Evolutionary conservation across 2,888 invertebrate species (phyloP).

Genomic region (Oscheius myriophilus): DNA sequence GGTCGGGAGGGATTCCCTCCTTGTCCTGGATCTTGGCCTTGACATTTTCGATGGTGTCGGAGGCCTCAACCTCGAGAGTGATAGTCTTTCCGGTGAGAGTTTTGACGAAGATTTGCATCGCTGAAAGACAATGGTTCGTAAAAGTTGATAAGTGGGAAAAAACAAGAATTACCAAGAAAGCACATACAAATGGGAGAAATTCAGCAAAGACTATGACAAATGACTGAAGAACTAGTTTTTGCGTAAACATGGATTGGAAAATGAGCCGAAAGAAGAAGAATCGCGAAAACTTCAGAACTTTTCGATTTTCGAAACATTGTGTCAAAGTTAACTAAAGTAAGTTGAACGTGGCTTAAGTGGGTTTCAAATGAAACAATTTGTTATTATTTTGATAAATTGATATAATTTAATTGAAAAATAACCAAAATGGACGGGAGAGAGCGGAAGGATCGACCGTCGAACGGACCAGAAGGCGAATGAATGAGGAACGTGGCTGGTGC

Average conservation of each 20-base stretch:
- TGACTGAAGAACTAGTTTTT: too few relatives aligned
- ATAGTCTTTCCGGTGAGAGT: conserved; percentile 88
- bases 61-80: conserved; percentile 56
- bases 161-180: too few relatives aligned
- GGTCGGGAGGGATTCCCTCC: conserved; percentile 59
- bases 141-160: too few relatives aligned
- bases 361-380: neutral
- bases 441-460: neutral
- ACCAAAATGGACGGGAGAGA: neutral
- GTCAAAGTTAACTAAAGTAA: neutral
- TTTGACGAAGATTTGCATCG: conserved; percentile 94
- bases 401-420: neutral
- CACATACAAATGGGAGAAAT: too few relatives aligned
- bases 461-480: conserved; percentile 2
- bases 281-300: too few relatives aligned
- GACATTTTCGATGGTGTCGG: conserved; percentile 57
- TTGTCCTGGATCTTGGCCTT: conserved; percentile 59
- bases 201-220: too few relatives aligned
- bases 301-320: too few relatives aligned
- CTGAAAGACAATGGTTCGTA: conserved; percentile 16
- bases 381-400: neutral
- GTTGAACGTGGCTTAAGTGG: neutral
- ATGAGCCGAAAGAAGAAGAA: too few relatives aligned
- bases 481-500: neutral
- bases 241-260: too few relatives aligned